phyloP scores from a whole-genome alignment of 1,140 invertebrate genomes.

The Musca vetustissima region DNA sequence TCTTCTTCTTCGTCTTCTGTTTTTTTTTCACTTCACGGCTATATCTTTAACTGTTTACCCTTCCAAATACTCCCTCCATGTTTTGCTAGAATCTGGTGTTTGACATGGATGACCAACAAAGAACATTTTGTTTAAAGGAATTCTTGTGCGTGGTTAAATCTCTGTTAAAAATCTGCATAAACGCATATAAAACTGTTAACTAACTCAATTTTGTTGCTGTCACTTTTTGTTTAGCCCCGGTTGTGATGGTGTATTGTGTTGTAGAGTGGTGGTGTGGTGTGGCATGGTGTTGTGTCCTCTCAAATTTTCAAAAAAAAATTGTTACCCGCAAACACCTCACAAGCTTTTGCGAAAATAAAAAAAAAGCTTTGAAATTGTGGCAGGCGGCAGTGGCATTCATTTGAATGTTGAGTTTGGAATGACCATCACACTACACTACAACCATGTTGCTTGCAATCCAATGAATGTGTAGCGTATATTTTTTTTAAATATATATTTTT shows the following conservation, averaged over 20 bases:
- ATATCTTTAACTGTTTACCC: background rate
- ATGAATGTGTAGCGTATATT: too few relatives aligned
- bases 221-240: conserved; percentile 39
- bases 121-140: conserved; percentile 25
- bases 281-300: too few relatives aligned
- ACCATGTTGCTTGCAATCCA: too few relatives aligned
- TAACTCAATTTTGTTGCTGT: conserved; percentile 56
- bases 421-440: too few relatives aligned
- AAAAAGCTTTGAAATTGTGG: too few relatives aligned
- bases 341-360: too few relatives aligned
- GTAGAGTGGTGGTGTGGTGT: too few relatives aligned
- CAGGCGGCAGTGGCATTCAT: too few relatives aligned
- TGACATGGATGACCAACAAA: conserved; percentile 39
- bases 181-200: conserved; percentile 56
- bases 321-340: too few relatives aligned
- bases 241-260: background rate
- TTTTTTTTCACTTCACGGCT: background rate
- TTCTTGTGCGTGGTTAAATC: conserved; percentile 23
- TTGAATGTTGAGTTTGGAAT: too few relatives aligned
- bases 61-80: conserved; percentile 1
- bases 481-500: conserved; percentile 3
- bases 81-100: background rate
- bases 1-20: background rate
- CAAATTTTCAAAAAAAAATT: too few relatives aligned
- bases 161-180: conserved; percentile 43